A percentile compares a stretch with the other conserved stretches of the same genome.
Conservation (phyloP, 1,140 invertebrate genomes). For the Goniozus legneri region DNA sequence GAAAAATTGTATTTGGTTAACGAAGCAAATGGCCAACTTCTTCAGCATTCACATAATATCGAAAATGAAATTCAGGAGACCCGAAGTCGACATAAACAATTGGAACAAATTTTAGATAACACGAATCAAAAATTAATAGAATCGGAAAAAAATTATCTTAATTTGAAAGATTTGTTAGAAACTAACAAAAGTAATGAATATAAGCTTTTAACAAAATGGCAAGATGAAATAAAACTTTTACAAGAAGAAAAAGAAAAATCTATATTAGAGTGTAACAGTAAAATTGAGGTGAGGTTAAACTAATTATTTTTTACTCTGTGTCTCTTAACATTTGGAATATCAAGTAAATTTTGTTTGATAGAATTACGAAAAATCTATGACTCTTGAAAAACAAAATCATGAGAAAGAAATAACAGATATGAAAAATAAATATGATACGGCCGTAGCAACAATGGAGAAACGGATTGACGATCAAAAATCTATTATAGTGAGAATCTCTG, state of each 20-base stretch:
- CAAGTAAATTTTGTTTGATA: not conserved
- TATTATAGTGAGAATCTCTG: not conserved
- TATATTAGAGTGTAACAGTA: not conserved
- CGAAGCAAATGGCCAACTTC: too few relatives aligned
- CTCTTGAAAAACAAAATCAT: constrained; percentile 1
- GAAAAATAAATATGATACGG: constrained; percentile 4
- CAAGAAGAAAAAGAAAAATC: constrained; percentile 8
- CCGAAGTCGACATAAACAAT: not conserved
- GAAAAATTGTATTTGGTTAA: not conserved
- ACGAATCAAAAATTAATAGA: constrained; percentile 10
- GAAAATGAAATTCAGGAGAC: too few relatives aligned
- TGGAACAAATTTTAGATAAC: not conserved
- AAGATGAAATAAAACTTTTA: constrained; percentile 1
- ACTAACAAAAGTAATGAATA: not conserved
- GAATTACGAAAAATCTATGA: not conserved
- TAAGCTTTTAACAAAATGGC: not conserved
- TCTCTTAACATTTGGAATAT: too few relatives aligned
- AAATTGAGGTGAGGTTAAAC: constrained; percentile 4
- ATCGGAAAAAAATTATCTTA: not conserved
- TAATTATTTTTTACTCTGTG: too few relatives aligned
- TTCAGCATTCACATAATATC: too few relatives aligned
- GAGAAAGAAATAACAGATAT: not conserved
- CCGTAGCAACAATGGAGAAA: constrained; percentile 1
- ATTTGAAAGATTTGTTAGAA: too few relatives aligned
- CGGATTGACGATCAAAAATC: not conserved